Percentiles rank a stretch among this genome's conserved stretches.
phyloP scores from a whole-genome alignment of 1,140 invertebrate genomes.

The Apis laboriosa region DNA sequence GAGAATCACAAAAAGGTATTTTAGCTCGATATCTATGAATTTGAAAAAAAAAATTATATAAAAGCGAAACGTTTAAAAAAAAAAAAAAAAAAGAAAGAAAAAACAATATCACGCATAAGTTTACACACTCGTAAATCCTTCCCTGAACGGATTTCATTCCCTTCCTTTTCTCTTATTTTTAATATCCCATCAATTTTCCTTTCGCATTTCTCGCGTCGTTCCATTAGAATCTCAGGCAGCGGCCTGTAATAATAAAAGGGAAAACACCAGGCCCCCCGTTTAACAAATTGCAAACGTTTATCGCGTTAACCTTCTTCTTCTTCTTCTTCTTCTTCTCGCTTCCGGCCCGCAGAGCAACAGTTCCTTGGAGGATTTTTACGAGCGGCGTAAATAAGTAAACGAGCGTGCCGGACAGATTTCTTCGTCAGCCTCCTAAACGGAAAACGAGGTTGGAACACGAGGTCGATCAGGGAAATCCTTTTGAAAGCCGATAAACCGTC shows the following conservation, averaged over 20 bases:
- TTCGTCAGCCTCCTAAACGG: not conserved
- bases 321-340: too few species aligned
- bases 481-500: not conserved
- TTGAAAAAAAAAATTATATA: too few species aligned
- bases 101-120: too few species aligned
- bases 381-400: not conserved
- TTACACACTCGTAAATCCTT: too few species aligned
- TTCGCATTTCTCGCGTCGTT: not conserved
- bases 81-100: too few species aligned
- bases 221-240: not conserved
- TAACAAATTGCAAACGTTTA: slow-evolving; percentile 27
- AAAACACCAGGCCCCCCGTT: not conserved
- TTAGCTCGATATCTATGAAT: too few species aligned
- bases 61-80: too few species aligned
- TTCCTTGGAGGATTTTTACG: slow-evolving; percentile 22
- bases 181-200: not conserved
- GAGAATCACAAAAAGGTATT: too few species aligned
- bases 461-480: not conserved
- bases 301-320: not conserved
- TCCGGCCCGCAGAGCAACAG: not conserved
- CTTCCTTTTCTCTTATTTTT: too few species aligned
- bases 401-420: slow-evolving; percentile 4
- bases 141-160: too few species aligned
- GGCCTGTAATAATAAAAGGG: not conserved
- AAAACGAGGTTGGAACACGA: not conserved